Base-by-base conservation (phyloP, 2,797 vertebrate species). In the Centropyge bicolor region DNA sequence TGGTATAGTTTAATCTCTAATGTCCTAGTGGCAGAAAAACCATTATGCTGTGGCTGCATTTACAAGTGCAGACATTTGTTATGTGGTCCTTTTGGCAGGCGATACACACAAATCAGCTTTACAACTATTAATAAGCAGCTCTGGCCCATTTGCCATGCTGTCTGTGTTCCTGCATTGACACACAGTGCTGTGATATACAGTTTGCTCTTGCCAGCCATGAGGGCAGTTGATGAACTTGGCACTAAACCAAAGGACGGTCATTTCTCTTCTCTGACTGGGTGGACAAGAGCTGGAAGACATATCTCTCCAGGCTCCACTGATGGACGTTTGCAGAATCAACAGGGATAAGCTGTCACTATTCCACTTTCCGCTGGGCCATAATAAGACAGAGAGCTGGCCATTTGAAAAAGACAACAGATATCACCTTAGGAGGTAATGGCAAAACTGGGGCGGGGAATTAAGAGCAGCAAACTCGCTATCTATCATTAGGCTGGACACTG, bases 201-300 rank as follows among this genome's bases (percentile, higher is more conserved):
- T 86, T 80, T 71, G 66, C 76, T 86, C 78, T 65, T 80, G 80
- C 77, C 84, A 83, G 82, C 79, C 74, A 71, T 68, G 76, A 88
- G 86, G 87, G 81, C 84, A 89, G 89, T 78, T 91, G 86, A 92
- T 92, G 83, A 91, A 91, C 83, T 87, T 92, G 91, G 92, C 90
- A 76, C 78, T 76, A 76, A 83, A 83, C 88, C 87, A 92, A 84
- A 92, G 79, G 71, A 89, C 73, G 41, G 85, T 46, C 74, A 87
- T 91, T 85, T 80, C 78, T 91, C 86, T 89, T 79, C 55, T 59
- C 75, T 81, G 82, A 76, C 85, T 86, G 81, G 83, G 91, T 72
- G 82, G 88, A 91, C 89, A 88, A 93, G 91, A 54, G 68, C 66
- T 74, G 67, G 75, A 86, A 89, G 92, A 94, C 81, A 90, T 84